phyloP scores from a whole-genome alignment of 2,797 vertebrate species.

The Telmatherina bonti region DNA sequence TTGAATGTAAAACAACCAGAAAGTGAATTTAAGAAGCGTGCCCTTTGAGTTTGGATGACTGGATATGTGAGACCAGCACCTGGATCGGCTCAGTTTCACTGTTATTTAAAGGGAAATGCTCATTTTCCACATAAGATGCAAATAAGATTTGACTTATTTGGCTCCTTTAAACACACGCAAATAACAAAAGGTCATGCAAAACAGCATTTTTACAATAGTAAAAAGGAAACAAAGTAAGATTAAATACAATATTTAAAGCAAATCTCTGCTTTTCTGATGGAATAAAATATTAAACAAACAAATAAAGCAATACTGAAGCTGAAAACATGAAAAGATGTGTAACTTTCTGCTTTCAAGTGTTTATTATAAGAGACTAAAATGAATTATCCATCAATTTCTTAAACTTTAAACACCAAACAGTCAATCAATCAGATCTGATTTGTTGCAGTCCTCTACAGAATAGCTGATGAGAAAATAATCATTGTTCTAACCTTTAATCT shows the following conservation, averaged over 20 bases:
- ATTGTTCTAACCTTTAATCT: neutral
- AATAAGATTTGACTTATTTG: neutral
- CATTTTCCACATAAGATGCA: neutral
- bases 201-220: neutral
- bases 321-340: neutral
- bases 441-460: neutral
- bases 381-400: neutral
- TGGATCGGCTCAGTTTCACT: too few species aligned
- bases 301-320: neutral
- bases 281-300: neutral
- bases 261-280: neutral
- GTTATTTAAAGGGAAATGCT: neutral
- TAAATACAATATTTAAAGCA: neutral
- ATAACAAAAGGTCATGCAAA: neutral
- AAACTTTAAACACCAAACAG: neutral
- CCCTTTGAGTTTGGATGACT: too few species aligned
- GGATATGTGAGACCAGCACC: too few species aligned
- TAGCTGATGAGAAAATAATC: neutral
- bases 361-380: neutral
- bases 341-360: too few species aligned
- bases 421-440: neutral
- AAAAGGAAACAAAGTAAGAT: neutral
- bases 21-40: neutral
- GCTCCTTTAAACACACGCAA: neutral
- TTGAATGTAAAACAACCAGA: neutral